A percentile compares a stretch with the other conserved stretches of the same genome.
These are phyloP conservation scores for Peromyscus leucopus DNA, from an alignment of 2,113 vertebrate genomes.

Conservation along the genomic window DNA sequence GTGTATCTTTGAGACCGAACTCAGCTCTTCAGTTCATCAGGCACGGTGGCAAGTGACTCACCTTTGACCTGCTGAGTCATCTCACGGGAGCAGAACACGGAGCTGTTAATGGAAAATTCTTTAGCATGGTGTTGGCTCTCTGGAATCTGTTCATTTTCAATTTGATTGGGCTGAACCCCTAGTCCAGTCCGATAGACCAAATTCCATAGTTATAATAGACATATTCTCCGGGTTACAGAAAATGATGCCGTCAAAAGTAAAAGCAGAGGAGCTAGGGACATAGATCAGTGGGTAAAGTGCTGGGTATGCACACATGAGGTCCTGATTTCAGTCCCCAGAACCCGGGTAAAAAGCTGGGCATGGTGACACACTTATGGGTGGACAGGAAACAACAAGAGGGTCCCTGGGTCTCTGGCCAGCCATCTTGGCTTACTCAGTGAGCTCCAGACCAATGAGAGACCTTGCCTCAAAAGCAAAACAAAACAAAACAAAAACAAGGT, in stretches of 20 bases:
- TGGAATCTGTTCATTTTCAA: background rate
- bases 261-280: background rate
- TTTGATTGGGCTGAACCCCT: background rate
- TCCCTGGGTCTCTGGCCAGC: background rate
- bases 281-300: background rate
- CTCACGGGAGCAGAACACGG: background rate
- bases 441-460: too few relatives aligned
- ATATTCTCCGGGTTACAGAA: conserved; percentile 5
- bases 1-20: background rate
- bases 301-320: background rate
- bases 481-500: background rate
- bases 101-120: background rate
- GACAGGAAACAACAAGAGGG: background rate
- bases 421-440: background rate
- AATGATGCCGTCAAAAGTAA: background rate
- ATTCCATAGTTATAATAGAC: background rate
- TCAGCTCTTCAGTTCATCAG: background rate
- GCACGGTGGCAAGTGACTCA: background rate
- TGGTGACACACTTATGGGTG: background rate
- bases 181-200: background rate
- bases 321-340: background rate
- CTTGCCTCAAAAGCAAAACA: background rate
- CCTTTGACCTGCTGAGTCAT: too few relatives aligned
- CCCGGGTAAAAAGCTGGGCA: too few relatives aligned
- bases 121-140: background rate